Conservation (phyloP, 2,113 vertebrate species). For the Deroptyus accipitrinus region DNA sequence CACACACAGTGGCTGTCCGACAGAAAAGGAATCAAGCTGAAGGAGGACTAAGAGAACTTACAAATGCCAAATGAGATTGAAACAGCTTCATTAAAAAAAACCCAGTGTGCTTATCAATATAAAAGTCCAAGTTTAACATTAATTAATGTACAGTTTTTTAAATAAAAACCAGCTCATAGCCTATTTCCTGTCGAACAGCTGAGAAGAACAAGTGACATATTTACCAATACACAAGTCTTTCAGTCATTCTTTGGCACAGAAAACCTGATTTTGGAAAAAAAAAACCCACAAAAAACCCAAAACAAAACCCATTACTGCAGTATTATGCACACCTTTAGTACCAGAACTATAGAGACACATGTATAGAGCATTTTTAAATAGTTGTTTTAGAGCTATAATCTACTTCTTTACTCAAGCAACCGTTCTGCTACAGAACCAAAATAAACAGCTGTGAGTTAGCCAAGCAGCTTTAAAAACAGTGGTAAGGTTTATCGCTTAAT, state of each 20-base stretch:
- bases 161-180: neutral
- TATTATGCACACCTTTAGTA: neutral
- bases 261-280: neutral
- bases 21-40: neutral
- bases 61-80: neutral
- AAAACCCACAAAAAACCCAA: too few species aligned
- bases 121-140: neutral
- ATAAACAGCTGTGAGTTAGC: neutral
- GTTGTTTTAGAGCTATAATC: neutral
- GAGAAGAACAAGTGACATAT: neutral
- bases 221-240: neutral
- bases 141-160: neutral
- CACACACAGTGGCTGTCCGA: neutral
- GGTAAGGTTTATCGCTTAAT: neutral
- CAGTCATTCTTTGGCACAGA: neutral
- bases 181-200: neutral
- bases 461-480: neutral
- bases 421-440: neutral
- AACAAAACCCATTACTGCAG: neutral
- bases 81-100: neutral
- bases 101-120: neutral
- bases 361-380: rapidly evolving
- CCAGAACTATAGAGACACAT: neutral
- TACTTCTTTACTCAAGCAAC: neutral
- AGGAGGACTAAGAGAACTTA: neutral